phyloP scores from a whole-genome alignment of 2,888 invertebrate species.

The Synanthedon tipuliformis region DNA sequence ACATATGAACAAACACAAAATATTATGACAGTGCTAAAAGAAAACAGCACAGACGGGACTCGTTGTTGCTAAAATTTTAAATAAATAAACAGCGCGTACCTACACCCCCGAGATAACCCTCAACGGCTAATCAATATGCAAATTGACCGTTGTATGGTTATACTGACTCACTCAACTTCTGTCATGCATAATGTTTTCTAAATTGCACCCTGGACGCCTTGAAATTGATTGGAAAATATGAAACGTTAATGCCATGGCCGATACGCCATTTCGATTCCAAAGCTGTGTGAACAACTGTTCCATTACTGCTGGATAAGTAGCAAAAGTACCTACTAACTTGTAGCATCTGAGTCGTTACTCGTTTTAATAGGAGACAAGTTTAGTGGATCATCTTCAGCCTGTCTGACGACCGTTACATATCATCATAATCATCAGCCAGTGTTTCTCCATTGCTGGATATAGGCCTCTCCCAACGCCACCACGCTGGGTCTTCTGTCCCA shows the following conservation, averaged over 20 bases:
- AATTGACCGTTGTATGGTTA: background rate
- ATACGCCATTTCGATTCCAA: no score
- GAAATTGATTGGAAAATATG: background rate
- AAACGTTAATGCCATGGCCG: no score
- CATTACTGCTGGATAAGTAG: no score
- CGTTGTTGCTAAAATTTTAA: background rate
- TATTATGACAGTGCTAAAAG: background rate
- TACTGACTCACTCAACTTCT: background rate
- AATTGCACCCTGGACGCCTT: background rate
- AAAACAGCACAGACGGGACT: background rate
- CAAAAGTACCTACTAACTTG: no score
- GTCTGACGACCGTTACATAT: no score
- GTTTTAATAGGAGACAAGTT: no score
- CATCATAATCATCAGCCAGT: background rate
- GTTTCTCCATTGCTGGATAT: background rate
- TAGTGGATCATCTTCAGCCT: no score
- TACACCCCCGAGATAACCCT: background rate
- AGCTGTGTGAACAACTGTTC: no score
- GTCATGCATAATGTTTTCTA: background rate
- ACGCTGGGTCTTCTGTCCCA: background rate
- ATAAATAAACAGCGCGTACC: background rate
- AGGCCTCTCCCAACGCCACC: background rate
- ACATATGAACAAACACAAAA: background rate
- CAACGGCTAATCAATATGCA: background rate
- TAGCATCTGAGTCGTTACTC: no score